Conservation (phyloP, 2,797 vertebrate species). For the Oryzias dopingdopingensis region DNA sequence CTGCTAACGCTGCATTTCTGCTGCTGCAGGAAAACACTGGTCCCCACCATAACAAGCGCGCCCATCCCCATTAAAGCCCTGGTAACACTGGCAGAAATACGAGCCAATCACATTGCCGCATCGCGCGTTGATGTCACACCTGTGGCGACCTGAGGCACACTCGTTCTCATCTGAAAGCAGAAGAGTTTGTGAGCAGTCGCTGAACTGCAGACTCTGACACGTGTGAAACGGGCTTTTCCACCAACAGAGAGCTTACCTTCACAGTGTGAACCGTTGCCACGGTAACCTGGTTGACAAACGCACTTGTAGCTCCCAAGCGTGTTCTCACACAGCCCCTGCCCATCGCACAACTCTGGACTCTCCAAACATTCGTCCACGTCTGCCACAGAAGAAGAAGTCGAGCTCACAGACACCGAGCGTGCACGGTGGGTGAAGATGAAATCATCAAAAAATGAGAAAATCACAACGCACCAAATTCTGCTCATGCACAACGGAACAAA, state of each 20-base stretch:
- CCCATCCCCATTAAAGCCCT: constrained; percentile 81
- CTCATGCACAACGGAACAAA: background rate
- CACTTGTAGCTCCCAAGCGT: constrained; percentile 80
- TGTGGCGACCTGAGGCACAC: constrained; percentile 72
- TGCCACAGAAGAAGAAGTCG: constrained; percentile 40
- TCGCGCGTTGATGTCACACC: constrained; percentile 78
- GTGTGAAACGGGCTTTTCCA: no score
- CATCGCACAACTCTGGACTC: constrained; percentile 64
- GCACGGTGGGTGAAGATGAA: background rate
- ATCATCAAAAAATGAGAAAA: background rate
- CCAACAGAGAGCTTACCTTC: constrained; percentile 70
- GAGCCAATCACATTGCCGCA: constrained; percentile 84
- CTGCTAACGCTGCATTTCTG: background rate
- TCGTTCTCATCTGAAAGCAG: constrained; percentile 78
- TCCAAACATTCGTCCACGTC: constrained; percentile 80
- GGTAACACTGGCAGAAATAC: constrained; percentile 84
- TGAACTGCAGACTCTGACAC: no score
- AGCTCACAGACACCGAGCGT: background rate
- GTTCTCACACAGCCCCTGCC: constrained; percentile 78
- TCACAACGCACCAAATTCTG: background rate
- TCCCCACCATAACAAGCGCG: constrained; percentile 78
- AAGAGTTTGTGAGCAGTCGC: background rate
- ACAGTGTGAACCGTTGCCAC: constrained; percentile 82
- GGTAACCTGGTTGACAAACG: constrained; percentile 78
- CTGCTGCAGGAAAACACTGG: constrained; percentile 4